A percentile compares a stretch with the other conserved stretches of the same genome.
These are phyloP conservation scores for Delia radicum DNA, from an alignment of 1,140 invertebrate species.

Conservation along the genomic window DNA sequence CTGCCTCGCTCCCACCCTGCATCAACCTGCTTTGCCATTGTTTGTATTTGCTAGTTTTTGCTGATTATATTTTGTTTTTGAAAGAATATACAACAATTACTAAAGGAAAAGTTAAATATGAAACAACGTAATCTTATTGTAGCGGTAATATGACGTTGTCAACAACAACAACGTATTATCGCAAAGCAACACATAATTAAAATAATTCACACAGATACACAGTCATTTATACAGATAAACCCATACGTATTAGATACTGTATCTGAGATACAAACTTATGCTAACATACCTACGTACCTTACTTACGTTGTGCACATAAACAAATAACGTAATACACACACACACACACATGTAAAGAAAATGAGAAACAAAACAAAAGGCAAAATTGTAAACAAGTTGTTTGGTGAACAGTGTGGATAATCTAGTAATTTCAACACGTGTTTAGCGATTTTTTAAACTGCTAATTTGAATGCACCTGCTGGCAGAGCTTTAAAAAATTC, in stretches of 20 bases:
- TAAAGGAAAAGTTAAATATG: not conserved
- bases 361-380: not conserved
- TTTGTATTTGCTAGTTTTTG: not conserved
- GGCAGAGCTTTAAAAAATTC: too few relatives aligned
- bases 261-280: not conserved
- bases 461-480: too few relatives aligned
- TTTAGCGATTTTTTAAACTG: too few relatives aligned
- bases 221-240: not conserved
- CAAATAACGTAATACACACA: not conserved
- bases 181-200: constrained; percentile 18
- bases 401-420: too few relatives aligned
- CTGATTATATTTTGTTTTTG: not conserved
- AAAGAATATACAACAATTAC: too few relatives aligned
- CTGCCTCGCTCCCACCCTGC: too few relatives aligned
- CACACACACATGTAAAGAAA: not conserved
- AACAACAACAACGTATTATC: not conserved
- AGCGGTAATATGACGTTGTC: not conserved
- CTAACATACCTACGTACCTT: not conserved
- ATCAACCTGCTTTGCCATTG: too few relatives aligned
- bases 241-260: too few relatives aligned
- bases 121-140: not conserved
- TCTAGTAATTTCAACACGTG: too few relatives aligned
- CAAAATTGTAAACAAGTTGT: not conserved
- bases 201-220: not conserved
- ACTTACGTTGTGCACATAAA: not conserved